Evolutionary conservation across 2,797 vertebrate species (phyloP), one percentile per base, ranked within the genome.

Genomic region (Lepilemur ruficaudatus): DNA sequence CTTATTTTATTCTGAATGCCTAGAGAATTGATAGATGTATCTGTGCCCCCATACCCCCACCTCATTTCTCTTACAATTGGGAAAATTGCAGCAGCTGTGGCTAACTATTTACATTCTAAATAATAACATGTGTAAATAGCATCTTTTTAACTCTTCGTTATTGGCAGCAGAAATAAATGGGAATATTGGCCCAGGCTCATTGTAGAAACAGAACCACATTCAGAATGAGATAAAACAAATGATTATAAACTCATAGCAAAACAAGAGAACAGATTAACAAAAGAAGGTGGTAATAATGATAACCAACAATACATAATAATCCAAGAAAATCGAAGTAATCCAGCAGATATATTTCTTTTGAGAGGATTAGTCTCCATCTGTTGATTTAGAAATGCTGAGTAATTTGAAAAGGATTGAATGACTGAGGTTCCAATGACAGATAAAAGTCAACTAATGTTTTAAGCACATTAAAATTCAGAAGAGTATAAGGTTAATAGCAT

Each of bases 71-170:
- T 94, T 93, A 96, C 75, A 97, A 80, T 89, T 95, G 92, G 57
- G 86, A 91, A 95, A 96, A 95, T 89, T 97, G 86, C 93, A 94
- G 89, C 89, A 97, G 92, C 94, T 98, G 76, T 94, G 83, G 65
- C 85, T 87, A 94, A 84, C 82, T 93, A 93, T 97, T 95, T 95
- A 96, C 93, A 91, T 83, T 94, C 85, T 91, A 96, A 91, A 98
- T 93, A 96, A 94, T 96, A 91, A 93, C 72, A 57, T 48, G 10
- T 38, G 48, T 95, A 95, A 97, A 94, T 90, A 96, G 50, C 79
- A 93, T 96, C 82, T 72, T 96, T 96, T 80, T 80, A 92, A 94
- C 55, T 88, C 69, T 82, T 90, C 94, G 72, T 97, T 97, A 95
- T 75, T 96, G 92, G 90, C 94, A 94, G 48, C 80, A 96, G 63